Evolutionary conservation across 2,113 vertebrate species (phyloP).

Genomic region (Podarcis raffonei): DNA sequence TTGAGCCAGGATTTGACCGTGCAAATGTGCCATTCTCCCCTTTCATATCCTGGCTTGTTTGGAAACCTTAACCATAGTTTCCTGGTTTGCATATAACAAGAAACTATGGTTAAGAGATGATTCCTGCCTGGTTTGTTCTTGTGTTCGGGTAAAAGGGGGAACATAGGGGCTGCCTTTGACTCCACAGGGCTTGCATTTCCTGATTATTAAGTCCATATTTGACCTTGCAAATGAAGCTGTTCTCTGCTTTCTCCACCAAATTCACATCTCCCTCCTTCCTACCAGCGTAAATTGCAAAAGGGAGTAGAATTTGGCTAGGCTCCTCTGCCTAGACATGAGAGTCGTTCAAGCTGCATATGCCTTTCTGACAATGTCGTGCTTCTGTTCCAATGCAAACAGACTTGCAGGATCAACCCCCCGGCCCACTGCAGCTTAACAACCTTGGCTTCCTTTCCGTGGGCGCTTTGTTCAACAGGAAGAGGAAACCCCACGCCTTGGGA

Average conservation of each 20-base stretch:
- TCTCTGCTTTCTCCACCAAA: constrained; percentile 62
- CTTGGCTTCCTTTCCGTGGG: constrained; percentile 56
- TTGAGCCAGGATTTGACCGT: too few relatives aligned
- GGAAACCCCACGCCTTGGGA: constrained; percentile 52
- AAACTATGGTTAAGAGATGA: too few relatives aligned
- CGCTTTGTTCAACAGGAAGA: constrained; percentile 50
- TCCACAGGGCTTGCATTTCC: too few relatives aligned
- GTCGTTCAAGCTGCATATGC: constrained; percentile 71
- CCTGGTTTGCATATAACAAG: too few relatives aligned
- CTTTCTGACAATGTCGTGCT: constrained; percentile 70
- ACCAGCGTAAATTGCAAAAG: constrained; percentile 53
- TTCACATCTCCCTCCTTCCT: constrained; percentile 48
- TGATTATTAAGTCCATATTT: too few relatives aligned
- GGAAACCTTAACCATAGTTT: too few relatives aligned
- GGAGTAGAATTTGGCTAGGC: constrained; percentile 54
- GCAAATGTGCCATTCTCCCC: too few relatives aligned
- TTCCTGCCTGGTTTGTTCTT: too few relatives aligned
- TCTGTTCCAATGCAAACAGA: constrained; percentile 75
- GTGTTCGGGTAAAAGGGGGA: too few relatives aligned
- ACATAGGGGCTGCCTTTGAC: too few relatives aligned
- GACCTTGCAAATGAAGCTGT: not conserved
- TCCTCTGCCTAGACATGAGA: constrained; percentile 55
- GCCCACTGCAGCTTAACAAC: constrained; percentile 60
- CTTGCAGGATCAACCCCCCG: constrained; percentile 67
- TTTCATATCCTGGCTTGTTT: too few relatives aligned